These are phyloP conservation scores for Hypomecis punctinalis DNA, from an alignment of 2,888 invertebrate genomes.

Conservation along the genomic window DNA sequence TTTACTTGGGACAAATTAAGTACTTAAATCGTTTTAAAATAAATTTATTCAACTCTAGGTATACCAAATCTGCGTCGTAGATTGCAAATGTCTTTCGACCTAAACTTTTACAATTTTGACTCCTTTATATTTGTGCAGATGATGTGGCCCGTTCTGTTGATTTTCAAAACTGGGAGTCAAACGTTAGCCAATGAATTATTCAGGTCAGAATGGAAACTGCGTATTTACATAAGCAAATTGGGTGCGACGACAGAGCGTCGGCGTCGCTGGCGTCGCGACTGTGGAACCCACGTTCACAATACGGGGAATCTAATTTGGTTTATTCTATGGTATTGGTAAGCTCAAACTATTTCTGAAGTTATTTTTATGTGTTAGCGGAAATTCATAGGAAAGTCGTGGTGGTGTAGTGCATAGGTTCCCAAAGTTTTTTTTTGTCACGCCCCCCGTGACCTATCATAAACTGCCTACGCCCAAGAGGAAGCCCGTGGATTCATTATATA, in stretches of 20 bases:
- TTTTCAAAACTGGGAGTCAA: slow-evolving; percentile 79
- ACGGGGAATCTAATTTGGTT: slow-evolving; percentile 42
- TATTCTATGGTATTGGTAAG: slow-evolving; percentile 36
- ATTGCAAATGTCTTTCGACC: not conserved
- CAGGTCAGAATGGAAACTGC: slow-evolving; percentile 80
- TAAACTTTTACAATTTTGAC: slow-evolving; percentile 64
- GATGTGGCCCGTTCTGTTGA: slow-evolving; percentile 64
- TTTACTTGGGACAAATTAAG: too few relatives aligned
- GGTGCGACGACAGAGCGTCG: slow-evolving; percentile 67
- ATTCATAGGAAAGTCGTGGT: too few relatives aligned
- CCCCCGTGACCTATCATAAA: too few relatives aligned
- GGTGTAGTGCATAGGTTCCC: too few relatives aligned
- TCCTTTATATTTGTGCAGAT: slow-evolving; percentile 68
- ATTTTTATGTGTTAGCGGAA: slow-evolving; percentile 7
- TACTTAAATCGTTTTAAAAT: too few relatives aligned
- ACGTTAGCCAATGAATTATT: slow-evolving; percentile 80
- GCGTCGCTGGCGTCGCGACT: slow-evolving; percentile 50
- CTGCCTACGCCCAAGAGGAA: too few relatives aligned
- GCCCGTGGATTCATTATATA: too few relatives aligned
- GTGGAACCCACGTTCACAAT: slow-evolving; percentile 49
- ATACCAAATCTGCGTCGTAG: too few relatives aligned
- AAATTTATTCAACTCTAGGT: too few relatives aligned
- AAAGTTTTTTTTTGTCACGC: too few relatives aligned
- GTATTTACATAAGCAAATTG: slow-evolving; percentile 85
- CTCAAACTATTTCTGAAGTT: slow-evolving; percentile 13